phyloP scores from a whole-genome alignment of 2,113 vertebrate species.

The Ameiurus melas region DNA sequence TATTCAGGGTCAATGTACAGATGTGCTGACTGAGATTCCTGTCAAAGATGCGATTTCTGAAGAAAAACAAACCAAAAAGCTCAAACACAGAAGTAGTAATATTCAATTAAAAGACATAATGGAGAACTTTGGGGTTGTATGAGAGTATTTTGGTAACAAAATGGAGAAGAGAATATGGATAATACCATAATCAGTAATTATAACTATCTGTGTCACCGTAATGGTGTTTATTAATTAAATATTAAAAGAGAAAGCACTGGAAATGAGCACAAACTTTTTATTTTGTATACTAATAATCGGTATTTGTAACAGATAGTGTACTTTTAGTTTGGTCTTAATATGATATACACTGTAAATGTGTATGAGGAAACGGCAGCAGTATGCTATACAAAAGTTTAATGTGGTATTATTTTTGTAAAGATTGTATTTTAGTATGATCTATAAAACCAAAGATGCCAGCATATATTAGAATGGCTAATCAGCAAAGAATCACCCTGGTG shows the following conservation, averaged over 20 bases:
- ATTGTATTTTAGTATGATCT: constrained; percentile 32
- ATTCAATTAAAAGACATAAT: neutral
- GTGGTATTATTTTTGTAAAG: constrained; percentile 37
- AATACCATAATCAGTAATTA: neutral
- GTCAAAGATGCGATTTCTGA: neutral
- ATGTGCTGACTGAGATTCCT: neutral
- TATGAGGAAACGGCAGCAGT: neutral
- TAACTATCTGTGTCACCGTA: neutral
- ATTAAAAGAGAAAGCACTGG: constrained; percentile 2
- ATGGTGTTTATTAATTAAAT: neutral
- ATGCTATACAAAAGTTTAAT: constrained; percentile 4
- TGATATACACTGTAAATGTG: neutral
- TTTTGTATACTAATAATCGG: constrained; percentile 20
- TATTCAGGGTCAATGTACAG: neutral
- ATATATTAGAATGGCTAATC: neutral
- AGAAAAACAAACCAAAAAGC: neutral
- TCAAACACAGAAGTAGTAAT: neutral
- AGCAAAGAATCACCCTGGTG: constrained; percentile 29
- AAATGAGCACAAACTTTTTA: constrained; percentile 9
- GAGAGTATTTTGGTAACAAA: neutral
- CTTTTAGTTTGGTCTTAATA: constrained; percentile 5
- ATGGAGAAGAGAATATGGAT: neutral
- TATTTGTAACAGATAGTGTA: constrained; percentile 18
- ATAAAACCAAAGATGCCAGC: constrained; percentile 64
- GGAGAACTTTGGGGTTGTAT: neutral